A percentile compares a stretch with the other conserved stretches of the same genome.
Conservation (phyloP, 2,113 vertebrate species). For the Gorsachius goisagi region DNA sequence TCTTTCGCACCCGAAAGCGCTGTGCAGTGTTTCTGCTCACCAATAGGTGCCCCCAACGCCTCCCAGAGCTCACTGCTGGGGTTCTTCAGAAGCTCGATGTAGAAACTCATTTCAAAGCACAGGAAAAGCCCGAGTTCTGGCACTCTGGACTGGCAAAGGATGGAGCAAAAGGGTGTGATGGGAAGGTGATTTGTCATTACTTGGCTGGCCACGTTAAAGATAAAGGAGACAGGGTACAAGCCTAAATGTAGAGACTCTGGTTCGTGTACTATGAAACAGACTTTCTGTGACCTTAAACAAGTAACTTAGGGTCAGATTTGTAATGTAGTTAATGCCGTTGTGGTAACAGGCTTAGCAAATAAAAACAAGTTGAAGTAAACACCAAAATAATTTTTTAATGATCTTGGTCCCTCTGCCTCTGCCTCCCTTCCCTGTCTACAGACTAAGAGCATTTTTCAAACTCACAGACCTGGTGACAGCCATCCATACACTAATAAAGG, state of each 20-base stretch:
- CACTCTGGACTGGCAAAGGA: not conserved
- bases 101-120: not conserved
- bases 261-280: not conserved
- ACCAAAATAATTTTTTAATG: not conserved
- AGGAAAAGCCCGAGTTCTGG: not conserved
- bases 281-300: not conserved
- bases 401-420: conserved; percentile 2
- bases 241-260: not conserved
- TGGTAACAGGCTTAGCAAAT: conserved; percentile 26
- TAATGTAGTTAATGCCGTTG: not conserved
- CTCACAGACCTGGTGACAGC: not conserved
- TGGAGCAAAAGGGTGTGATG: not conserved
- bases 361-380: conserved; percentile 34
- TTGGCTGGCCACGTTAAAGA: not conserved
- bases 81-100: not conserved
- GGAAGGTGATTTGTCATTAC: not conserved
- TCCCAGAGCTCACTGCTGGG: not conserved
- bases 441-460: conserved; percentile 4
- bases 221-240: not conserved
- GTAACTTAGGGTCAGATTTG: not conserved
- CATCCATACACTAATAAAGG: not conserved
- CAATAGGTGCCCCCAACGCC: not conserved
- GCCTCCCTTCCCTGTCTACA: not conserved
- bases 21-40: not conserved
- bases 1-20: not conserved